A percentile compares a stretch with the other conserved stretches of the same genome.
Evolutionary conservation across 1,140 invertebrate genomes (phyloP).

Genomic region (Brachionus sp.): DNA sequence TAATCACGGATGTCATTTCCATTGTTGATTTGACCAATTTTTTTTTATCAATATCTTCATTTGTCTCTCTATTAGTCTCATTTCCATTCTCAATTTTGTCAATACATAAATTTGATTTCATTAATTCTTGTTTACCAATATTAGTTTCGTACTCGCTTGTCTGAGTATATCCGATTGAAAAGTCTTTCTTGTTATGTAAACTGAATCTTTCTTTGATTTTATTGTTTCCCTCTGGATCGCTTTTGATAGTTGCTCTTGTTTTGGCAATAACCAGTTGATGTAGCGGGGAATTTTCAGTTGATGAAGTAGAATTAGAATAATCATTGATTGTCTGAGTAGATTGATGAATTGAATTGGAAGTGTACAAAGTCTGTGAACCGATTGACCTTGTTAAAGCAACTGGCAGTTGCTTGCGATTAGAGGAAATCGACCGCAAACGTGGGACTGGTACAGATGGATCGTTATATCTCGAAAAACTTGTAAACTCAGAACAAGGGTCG

Average conservation of each 20-base stretch:
- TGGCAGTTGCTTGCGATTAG: neutral
- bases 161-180: neutral
- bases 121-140: neutral
- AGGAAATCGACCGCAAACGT: neutral
- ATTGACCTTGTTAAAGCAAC: neutral
- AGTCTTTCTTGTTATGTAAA: neutral
- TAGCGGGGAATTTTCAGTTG: neutral
- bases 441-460: neutral
- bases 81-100: neutral
- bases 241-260: neutral
- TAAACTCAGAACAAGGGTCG: conserved; percentile 24
- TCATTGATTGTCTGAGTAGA: neutral
- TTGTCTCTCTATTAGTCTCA: neutral
- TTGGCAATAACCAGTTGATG: neutral
- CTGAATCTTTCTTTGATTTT: conserved; percentile 29
- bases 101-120: neutral
- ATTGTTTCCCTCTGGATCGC: neutral
- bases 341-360: neutral
- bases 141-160: conserved; percentile 8
- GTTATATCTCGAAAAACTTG: neutral
- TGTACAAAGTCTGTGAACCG: conserved; percentile 9
- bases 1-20: conserved; percentile 39
- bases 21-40: conserved; percentile 28
- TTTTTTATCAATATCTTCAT: neutral
- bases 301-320: neutral